These are phyloP conservation scores for Brenthis hecate DNA, from an alignment of 2,888 invertebrate genomes.

Conservation along the genomic window DNA sequence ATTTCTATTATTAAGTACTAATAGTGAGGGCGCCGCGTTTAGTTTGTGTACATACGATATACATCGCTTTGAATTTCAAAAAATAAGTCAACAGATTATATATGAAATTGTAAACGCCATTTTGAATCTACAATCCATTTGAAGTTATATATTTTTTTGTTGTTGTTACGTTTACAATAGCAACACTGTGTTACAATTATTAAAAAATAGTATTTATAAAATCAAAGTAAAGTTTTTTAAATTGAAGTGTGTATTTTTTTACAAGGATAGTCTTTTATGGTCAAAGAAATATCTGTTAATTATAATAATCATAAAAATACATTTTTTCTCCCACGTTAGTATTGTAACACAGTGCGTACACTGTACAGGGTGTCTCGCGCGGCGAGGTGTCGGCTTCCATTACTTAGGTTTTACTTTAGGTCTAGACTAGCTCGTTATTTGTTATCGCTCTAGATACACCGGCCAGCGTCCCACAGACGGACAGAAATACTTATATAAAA, in stretches of 20 bases:
- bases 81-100: slow-evolving; percentile 3
- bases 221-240: neutral
- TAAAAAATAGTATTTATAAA: neutral
- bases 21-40: slow-evolving; percentile 6
- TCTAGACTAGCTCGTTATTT: slow-evolving; percentile 12
- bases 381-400: slow-evolving; percentile 36
- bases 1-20: neutral
- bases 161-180: slow-evolving; percentile 17
- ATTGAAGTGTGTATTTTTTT: neutral
- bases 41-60: slow-evolving; percentile 3
- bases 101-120: slow-evolving; percentile 10
- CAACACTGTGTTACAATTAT: slow-evolving; percentile 13
- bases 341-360: slow-evolving; percentile 11
- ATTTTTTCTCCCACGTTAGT: too few species aligned
- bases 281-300: neutral
- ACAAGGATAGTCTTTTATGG: neutral
- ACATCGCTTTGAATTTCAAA: neutral
- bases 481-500: neutral
- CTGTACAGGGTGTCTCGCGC: neutral
- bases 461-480: slow-evolving; percentile 2
- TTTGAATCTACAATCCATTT: slow-evolving; percentile 9
- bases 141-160: slow-evolving; percentile 4
- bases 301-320: neutral
- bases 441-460: slow-evolving; percentile 2
- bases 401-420: slow-evolving; percentile 30